Evolutionary conservation across 2,888 invertebrate species (phyloP).

Genomic region (Tiphia femorata): DNA sequence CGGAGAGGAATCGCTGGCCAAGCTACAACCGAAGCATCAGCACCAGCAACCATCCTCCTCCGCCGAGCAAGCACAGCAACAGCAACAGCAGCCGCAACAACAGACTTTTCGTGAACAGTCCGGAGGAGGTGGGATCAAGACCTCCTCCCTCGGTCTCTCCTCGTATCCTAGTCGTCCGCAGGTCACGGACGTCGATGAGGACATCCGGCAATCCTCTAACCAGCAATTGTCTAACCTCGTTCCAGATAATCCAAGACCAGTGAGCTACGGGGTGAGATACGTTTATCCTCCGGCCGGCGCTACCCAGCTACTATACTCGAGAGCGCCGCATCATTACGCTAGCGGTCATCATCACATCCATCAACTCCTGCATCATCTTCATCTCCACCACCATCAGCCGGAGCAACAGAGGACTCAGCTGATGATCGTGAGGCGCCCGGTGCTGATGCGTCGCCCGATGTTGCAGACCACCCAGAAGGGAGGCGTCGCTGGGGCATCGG

Average conservation of each 20-base stretch:
- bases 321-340: conserved; percentile 43
- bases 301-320: conserved; percentile 50
- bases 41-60: conserved; percentile 19
- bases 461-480: conserved; percentile 32
- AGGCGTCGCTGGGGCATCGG: too few relatives aligned
- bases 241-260: conserved; percentile 61
- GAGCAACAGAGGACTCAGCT: conserved; percentile 50
- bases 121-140: conserved; percentile 11
- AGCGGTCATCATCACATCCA: conserved; percentile 40
- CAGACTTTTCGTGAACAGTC: conserved; percentile 34
- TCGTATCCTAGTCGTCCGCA: conserved; percentile 32
- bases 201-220: conserved; percentile 51
- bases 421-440: conserved; percentile 53
- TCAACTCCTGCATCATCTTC: conserved; percentile 28
- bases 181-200: conserved; percentile 44
- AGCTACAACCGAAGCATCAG: conserved; percentile 26
- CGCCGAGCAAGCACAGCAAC: too few relatives aligned
- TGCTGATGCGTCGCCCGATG: conserved; percentile 47
- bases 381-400: conserved; percentile 33
- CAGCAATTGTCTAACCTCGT: conserved; percentile 63
- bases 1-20: conserved; percentile 29
- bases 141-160: conserved; percentile 9
- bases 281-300: conserved; percentile 42
- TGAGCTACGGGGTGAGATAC: conserved; percentile 56
- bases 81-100: conserved; percentile 28